These are phyloP conservation scores for Drosophila buzzatii DNA, from an alignment of 2,888 invertebrate species.

Conservation along the genomic window DNA sequence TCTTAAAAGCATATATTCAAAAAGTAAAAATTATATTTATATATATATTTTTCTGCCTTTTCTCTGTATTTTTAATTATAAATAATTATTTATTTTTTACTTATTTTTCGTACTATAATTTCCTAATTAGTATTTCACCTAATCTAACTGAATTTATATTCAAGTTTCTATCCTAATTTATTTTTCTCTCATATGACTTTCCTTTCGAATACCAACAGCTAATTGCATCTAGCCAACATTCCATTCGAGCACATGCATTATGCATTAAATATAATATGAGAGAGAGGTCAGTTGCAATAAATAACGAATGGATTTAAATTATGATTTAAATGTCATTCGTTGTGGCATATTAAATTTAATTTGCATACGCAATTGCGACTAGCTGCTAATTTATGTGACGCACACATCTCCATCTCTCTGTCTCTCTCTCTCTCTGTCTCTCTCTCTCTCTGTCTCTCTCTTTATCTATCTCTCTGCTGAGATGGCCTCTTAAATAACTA, in stretches of 20 bases:
- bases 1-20: too few species aligned
- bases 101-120: too few species aligned
- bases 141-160: too few species aligned
- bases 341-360: constrained; percentile 61
- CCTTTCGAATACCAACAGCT: neutral
- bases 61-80: too few species aligned
- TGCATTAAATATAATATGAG: too few species aligned
- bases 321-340: constrained; percentile 61
- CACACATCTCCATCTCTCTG: neutral
- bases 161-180: neutral
- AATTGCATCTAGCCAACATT: neutral
- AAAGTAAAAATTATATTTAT: too few species aligned
- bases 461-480: neutral
- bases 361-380: constrained; percentile 68
- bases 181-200: neutral
- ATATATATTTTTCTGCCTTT: too few species aligned
- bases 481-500: constrained; percentile 22
- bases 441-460: neutral
- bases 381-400: constrained; percentile 63
- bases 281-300: constrained; percentile 46
- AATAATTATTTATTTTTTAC: too few species aligned
- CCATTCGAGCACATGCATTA: neutral
- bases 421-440: too few species aligned
- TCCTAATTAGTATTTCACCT: too few species aligned
- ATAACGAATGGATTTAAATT: constrained; percentile 57